Percentiles rank a stretch among this genome's conserved stretches.
Conservation (phyloP, 2,113 vertebrate genomes). For the Lasiurus borealis region DNA sequence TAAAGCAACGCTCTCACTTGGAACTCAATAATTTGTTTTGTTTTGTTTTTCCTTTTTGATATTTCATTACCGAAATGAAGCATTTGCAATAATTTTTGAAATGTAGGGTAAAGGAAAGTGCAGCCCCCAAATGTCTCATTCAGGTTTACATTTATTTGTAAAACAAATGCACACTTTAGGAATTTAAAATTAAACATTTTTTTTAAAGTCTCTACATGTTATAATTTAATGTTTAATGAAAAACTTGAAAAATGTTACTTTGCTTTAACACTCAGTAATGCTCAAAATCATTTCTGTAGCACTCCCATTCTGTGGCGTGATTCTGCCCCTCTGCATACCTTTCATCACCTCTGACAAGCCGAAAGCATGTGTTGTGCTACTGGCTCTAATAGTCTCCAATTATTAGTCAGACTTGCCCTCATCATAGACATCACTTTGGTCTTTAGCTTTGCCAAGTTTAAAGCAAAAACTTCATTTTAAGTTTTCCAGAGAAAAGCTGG, state of each 20-base stretch:
- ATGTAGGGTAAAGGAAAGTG: conserved; percentile 78
- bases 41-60: conserved; percentile 78
- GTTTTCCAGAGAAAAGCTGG: conserved; percentile 47
- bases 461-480: conserved; percentile 64
- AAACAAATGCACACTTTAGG: conserved; percentile 40
- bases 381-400: not conserved
- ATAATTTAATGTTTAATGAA: not conserved
- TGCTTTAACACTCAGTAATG: conserved; percentile 26
- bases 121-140: conserved; percentile 8
- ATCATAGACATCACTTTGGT: conserved; percentile 30
- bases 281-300: not conserved
- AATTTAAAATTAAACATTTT: conserved; percentile 44
- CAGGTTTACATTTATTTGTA: conserved; percentile 54
- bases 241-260: conserved; percentile 17
- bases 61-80: conserved; percentile 77
- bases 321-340: not conserved
- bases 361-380: not conserved
- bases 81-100: conserved; percentile 70
- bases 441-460: conserved; percentile 63
- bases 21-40: conserved; percentile 70
- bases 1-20: conserved; percentile 52
- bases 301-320: not conserved
- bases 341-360: conserved; percentile 42
- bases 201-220: not conserved
- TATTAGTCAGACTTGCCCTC: conserved; percentile 11